Evolutionary conservation across 2,888 invertebrate genomes (phyloP).

Genomic region (Tetragonula carbonaria): DNA sequence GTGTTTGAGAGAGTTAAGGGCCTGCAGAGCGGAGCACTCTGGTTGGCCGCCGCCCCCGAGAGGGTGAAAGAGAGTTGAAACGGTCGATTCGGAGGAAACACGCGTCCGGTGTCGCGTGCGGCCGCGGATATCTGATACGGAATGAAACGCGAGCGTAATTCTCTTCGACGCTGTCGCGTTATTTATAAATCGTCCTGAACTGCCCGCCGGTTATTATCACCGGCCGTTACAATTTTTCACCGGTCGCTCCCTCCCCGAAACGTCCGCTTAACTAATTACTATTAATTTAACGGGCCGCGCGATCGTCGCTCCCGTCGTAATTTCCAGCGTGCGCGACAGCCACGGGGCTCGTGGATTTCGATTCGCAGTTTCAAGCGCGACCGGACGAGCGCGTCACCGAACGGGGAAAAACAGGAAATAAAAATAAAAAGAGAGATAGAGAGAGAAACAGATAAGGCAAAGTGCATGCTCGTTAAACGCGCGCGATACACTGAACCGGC

Average conservation of each 20-base stretch:
- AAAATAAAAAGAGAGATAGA: too few species aligned
- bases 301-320: constrained; percentile 30
- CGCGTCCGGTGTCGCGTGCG: constrained; percentile 55
- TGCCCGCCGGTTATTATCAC: constrained; percentile 51
- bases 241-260: constrained; percentile 23
- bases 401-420: not conserved
- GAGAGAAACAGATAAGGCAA: constrained; percentile 37
- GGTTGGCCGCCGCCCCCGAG: not conserved
- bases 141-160: constrained; percentile 48
- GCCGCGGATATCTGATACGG: constrained; percentile 51
- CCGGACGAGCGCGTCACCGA: not conserved
- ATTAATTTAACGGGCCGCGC: constrained; percentile 49
- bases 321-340: constrained; percentile 35
- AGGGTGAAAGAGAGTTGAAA: not conserved
- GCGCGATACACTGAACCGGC: constrained; percentile 14
- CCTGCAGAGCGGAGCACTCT: not conserved
- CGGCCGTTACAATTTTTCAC: constrained; percentile 57
- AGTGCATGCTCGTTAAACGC: constrained; percentile 45
- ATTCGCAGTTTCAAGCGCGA: constrained; percentile 7
- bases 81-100: constrained; percentile 48
- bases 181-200: constrained; percentile 57
- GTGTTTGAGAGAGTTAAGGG: constrained; percentile 33
- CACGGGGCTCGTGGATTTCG: constrained; percentile 19
- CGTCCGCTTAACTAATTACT: constrained; percentile 59
- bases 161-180: constrained; percentile 56